Conservation (phyloP, 1,140 invertebrate genomes). For the Holotrichia oblita region DNA sequence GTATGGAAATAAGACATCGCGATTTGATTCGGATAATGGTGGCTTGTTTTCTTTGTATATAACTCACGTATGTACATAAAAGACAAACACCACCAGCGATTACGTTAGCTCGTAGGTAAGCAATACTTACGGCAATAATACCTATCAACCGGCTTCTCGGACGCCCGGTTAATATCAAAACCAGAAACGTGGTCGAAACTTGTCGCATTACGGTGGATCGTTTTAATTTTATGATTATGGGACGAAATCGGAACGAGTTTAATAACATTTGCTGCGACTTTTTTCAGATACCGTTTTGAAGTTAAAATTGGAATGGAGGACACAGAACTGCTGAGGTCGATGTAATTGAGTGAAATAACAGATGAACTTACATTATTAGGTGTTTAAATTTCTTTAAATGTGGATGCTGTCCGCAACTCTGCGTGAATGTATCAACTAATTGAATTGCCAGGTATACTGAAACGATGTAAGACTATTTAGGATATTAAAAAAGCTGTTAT, state of each 20-base stretch:
- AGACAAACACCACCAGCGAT: conserved; percentile 38
- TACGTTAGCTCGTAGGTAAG: conserved; percentile 14
- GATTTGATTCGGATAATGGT: conserved; percentile 43
- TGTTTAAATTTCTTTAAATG: too few relatives aligned
- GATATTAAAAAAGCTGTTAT: too few relatives aligned
- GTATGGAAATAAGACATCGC: conserved; percentile 50
- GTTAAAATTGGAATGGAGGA: not conserved
- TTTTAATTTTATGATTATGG: conserved; percentile 24
- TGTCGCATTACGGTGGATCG: conserved; percentile 17
- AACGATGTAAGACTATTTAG: too few relatives aligned
- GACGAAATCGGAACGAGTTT: conserved; percentile 22
- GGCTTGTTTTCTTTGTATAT: conserved; percentile 37
- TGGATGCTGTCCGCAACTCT: too few relatives aligned
- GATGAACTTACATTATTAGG: too few relatives aligned
- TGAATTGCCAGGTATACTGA: too few relatives aligned
- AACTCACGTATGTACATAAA: conserved; percentile 26
- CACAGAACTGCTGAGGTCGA: too few relatives aligned
- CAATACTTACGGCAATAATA: conserved; percentile 25
- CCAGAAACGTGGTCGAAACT: conserved; percentile 27
- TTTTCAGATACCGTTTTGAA: not conserved
- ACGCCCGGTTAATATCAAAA: conserved; percentile 15
- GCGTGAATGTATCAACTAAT: too few relatives aligned
- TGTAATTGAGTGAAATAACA: too few relatives aligned
- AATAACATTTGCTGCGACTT: conserved; percentile 24
- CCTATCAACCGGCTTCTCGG: not conserved